These are phyloP conservation scores for Paramormyrops kingsleyae DNA, from an alignment of 2,113 vertebrate genomes.

Conservation along the genomic window DNA sequence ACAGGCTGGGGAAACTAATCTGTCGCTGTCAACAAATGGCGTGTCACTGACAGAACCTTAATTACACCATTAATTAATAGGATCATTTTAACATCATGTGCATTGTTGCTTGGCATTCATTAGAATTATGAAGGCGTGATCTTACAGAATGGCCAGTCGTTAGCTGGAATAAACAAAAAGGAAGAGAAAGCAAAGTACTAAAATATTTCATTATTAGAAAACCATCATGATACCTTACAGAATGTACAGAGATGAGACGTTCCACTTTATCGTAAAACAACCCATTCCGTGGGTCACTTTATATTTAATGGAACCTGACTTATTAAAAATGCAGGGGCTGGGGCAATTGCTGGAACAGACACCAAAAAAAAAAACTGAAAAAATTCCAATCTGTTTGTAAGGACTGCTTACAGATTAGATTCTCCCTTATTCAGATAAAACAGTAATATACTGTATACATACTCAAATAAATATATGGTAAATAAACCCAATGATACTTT, in stretches of 20 bases:
- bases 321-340: neutral
- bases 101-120: constrained; percentile 79
- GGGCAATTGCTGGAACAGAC: neutral
- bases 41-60: constrained; percentile 98
- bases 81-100: constrained; percentile 80
- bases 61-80: constrained; percentile 99
- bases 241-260: neutral
- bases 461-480: neutral
- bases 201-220: neutral
- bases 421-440: neutral
- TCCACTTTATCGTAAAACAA: neutral
- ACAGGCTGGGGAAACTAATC: constrained; percentile 73
- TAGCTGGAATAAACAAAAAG: constrained; percentile 44
- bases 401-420: neutral
- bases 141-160: constrained; percentile 51
- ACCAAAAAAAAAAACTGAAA: neutral
- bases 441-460: neutral
- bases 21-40: constrained; percentile 91
- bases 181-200: constrained; percentile 35
- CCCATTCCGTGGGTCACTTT: neutral
- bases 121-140: constrained; percentile 78
- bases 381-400: neutral
- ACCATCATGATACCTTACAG: neutral
- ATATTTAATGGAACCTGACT: neutral
- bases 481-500: neutral